Evolutionary conservation across 2,113 vertebrate genomes (phyloP), one percentile per base, ranked within the genome.

Genomic region (Phocoena phocoena): DNA sequence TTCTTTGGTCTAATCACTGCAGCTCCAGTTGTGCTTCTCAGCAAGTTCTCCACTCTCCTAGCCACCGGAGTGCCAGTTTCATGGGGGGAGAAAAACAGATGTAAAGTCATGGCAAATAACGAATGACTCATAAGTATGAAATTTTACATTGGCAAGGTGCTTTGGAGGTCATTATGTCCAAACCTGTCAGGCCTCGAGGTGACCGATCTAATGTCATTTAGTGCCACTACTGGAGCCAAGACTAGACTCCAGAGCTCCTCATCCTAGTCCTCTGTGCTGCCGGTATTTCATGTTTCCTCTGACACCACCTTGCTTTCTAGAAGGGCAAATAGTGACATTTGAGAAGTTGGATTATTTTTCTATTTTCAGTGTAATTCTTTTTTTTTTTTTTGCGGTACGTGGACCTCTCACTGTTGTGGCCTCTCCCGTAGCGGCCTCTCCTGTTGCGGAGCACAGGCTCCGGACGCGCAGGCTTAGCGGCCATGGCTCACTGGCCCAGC

Each of bases 181-280:
- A 50, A 86, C 41, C 70, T 21, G 4, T 53, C 41, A 53, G 20
- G 25, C 44, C 44, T 70, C 3, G 8, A 53, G 88, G 14, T 41
- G 6, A 12, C 84, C 4, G 3, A 8, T 9, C 26, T 63, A 11
- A 7, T 13, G 7, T 65, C 47, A 11, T 21, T 15, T 13, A 1
- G 90, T 7, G 5, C 63, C 9, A 4, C 6, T 41, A 0, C 0
- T 1, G 6, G 62, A 23, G 26, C 11, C 58, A 14, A 4, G 12
- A 4, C 31, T 9, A 38, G 15, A 8, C 21, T 15, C 33, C 5
- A 0, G 33, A 23, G 20, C 53, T 2, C 20, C 36, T 65, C 2
- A 2, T 3, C 17, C 18, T 1, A 0, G 38, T 6, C 13, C 23
- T 0, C 31, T 14, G 31, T 26, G 47, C 55, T 31, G 15, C 36